A percentile compares a stretch with the other conserved stretches of the same genome.
Conservation (phyloP, 1,140 invertebrate species). For the Drosophila ohnishii region DNA sequence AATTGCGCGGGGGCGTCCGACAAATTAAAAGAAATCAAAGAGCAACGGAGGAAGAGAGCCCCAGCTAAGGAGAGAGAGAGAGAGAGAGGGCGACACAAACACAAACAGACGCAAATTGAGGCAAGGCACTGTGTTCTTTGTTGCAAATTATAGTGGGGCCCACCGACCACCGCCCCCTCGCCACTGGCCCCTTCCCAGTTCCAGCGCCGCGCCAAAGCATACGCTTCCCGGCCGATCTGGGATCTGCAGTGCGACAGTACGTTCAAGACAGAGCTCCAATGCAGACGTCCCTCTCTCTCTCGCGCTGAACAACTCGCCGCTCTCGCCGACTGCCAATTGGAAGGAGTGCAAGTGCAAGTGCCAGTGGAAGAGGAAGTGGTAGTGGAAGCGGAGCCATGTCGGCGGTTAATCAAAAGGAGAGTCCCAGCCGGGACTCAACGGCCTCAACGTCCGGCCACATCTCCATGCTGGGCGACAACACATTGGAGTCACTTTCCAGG, state of each 20-base stretch:
- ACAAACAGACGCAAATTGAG: constrained; percentile 33
- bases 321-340: constrained; percentile 16
- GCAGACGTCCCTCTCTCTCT: constrained; percentile 55
- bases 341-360: constrained; percentile 20
- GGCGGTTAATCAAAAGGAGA: constrained; percentile 79
- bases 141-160: constrained; percentile 58
- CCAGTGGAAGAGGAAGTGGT: neutral
- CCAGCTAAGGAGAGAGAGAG: neutral
- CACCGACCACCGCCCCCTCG: constrained; percentile 36
- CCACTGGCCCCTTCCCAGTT: constrained; percentile 13
- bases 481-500: constrained; percentile 69
- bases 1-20: constrained; percentile 18
- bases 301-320: constrained; percentile 8
- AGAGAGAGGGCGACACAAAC: constrained; percentile 4
- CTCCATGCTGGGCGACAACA: constrained; percentile 71
- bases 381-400: constrained; percentile 48
- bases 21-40: constrained; percentile 24
- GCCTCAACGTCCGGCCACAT: constrained; percentile 77
- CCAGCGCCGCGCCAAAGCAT: constrained; percentile 5
- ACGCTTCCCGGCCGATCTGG: constrained; percentile 48
- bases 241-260: constrained; percentile 49
- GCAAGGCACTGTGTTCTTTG: constrained; percentile 44
- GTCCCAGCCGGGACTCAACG: constrained; percentile 80
- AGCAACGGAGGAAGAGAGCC: constrained; percentile 14
- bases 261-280: constrained; percentile 59